Evolutionary conservation across 2,888 invertebrate genomes (phyloP).

Genomic region (Drosophila quinaria): DNA sequence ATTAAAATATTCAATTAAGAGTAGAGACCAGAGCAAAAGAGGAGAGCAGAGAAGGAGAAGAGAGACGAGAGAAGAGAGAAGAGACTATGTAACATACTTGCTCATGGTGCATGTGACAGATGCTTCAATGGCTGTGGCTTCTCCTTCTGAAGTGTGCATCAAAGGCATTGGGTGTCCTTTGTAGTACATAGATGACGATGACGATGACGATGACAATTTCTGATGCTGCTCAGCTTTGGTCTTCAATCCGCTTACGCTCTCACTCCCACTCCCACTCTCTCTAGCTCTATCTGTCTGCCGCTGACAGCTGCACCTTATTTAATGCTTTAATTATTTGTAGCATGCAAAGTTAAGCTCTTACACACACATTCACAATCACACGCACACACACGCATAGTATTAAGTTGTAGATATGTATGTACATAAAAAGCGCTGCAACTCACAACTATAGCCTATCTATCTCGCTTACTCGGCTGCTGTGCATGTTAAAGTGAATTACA

Average conservation of each 20-base stretch:
- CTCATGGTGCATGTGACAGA: constrained; percentile 24
- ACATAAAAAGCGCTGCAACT: constrained; percentile 33
- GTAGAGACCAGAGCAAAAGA: constrained; percentile 15
- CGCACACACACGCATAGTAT: constrained; percentile 54
- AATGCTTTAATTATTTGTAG: constrained; percentile 77
- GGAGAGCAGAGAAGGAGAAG: constrained; percentile 9
- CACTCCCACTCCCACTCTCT: neutral
- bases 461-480: constrained; percentile 15
- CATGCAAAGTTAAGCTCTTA: constrained; percentile 70
- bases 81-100: constrained; percentile 13
- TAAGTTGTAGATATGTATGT: constrained; percentile 76
- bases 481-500: constrained; percentile 71
- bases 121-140: constrained; percentile 35
- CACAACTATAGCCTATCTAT: constrained; percentile 47
- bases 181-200: constrained; percentile 20
- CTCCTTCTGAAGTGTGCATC: constrained; percentile 47
- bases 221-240: constrained; percentile 60
- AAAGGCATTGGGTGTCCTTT: constrained; percentile 61
- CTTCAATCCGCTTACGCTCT: neutral
- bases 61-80: constrained; percentile 17
- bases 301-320: constrained; percentile 52
- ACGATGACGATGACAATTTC: constrained; percentile 54
- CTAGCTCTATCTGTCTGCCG: neutral
- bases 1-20: constrained; percentile 76
- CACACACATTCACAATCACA: constrained; percentile 27